Evolutionary conservation across 1,140 invertebrate species (phyloP).

Genomic region (Aporrectodea caliginosa): DNA sequence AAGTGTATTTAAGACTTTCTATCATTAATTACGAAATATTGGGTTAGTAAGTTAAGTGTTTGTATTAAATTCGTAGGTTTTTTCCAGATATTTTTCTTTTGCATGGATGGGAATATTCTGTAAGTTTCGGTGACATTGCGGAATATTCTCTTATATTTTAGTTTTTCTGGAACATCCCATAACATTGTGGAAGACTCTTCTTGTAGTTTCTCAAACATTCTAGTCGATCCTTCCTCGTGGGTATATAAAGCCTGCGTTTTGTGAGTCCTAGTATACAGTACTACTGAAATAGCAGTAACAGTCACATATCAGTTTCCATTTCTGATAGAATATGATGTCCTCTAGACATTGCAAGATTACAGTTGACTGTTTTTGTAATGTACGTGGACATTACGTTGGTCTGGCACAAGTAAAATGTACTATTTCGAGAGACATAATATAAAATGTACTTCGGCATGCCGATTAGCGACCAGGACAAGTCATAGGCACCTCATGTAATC

Average conservation of each 20-base stretch:
- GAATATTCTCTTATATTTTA: too few relatives aligned
- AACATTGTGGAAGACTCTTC: too few relatives aligned
- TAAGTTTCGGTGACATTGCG: too few relatives aligned
- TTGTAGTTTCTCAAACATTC: too few relatives aligned
- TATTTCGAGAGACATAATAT: neutral
- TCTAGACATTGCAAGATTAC: neutral
- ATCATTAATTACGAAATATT: neutral
- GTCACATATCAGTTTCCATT: too few relatives aligned
- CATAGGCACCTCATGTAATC: neutral
- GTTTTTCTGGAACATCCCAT: too few relatives aligned
- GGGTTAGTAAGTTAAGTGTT: neutral
- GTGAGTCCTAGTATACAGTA: too few relatives aligned
- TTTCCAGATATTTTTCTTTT: neutral
- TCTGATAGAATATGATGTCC: neutral
- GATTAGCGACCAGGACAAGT: neutral
- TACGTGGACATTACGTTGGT: neutral
- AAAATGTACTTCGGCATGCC: neutral
- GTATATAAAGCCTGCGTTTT: too few relatives aligned
- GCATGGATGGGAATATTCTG: too few relatives aligned
- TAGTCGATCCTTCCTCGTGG: too few relatives aligned
- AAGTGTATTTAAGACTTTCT: neutral
- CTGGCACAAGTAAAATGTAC: neutral
- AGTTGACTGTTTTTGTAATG: neutral
- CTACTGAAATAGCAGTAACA: too few relatives aligned
- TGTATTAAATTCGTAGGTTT: neutral